Percentiles rank a stretch among this genome's conserved stretches.
phyloP scores from a whole-genome alignment of 1,140 invertebrate genomes.

The Zaprionus africanus region DNA sequence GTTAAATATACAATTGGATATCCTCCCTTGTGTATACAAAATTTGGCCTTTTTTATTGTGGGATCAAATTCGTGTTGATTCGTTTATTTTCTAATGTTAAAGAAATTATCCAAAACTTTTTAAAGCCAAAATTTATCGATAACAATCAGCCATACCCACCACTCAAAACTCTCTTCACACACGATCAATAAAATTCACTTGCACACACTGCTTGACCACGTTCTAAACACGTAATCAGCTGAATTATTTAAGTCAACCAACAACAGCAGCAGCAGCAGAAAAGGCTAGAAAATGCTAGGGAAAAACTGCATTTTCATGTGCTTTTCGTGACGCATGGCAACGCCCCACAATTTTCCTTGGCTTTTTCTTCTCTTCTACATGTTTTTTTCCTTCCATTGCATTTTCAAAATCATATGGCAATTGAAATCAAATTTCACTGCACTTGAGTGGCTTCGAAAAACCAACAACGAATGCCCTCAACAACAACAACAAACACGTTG shows the following conservation, averaged over 20 bases:
- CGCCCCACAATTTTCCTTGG: conserved; percentile 2
- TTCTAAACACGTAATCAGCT: conserved; percentile 37
- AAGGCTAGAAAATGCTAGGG: neutral
- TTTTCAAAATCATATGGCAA: conserved; percentile 71
- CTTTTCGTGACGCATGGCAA: neutral
- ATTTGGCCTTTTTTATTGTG: too few relatives aligned
- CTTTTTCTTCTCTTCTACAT: neutral
- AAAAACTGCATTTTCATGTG: neutral
- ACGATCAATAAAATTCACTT: neutral
- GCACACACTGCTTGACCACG: neutral
- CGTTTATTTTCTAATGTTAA: too few relatives aligned
- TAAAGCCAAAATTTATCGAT: neutral
- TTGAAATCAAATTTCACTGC: conserved; percentile 78
- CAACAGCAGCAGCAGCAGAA: neutral
- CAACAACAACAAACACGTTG: conserved; percentile 17
- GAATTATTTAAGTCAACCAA: conserved; percentile 50
- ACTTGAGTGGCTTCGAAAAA: conserved; percentile 56
- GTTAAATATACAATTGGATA: too few relatives aligned
- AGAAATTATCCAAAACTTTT: neutral
- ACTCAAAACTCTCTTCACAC: neutral
- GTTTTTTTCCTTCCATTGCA: conserved; percentile 20
- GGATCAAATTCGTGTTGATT: too few relatives aligned
- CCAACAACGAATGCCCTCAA: neutral
- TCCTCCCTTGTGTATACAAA: too few relatives aligned
- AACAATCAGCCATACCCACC: neutral